phyloP scores from a whole-genome alignment of 2,797 vertebrate genomes.

The Anomalospiza imberbis region DNA sequence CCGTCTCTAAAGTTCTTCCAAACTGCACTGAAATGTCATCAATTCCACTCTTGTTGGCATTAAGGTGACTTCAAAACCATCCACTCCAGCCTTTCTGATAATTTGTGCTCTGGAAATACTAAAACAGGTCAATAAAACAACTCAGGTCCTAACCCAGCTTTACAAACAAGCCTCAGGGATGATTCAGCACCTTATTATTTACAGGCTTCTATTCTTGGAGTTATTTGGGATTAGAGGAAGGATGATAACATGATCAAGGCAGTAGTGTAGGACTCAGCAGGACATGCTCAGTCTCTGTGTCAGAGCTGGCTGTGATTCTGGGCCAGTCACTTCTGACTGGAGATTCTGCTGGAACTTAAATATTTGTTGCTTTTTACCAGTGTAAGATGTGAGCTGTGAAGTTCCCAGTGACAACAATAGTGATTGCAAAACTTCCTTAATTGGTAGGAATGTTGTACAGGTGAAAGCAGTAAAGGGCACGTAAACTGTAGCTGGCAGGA shows the following conservation, averaged over 20 bases:
- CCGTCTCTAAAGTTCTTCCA: not conserved
- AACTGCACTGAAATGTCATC: not conserved
- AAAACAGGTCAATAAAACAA: not conserved
- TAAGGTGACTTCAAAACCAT: not conserved
- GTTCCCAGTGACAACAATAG: not conserved
- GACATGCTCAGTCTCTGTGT: not conserved
- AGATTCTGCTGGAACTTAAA: not conserved
- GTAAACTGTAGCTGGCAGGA: not conserved
- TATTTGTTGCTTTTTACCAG: not conserved
- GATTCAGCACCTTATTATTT: constrained; percentile 46
- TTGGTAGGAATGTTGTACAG: not conserved
- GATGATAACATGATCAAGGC: not conserved
- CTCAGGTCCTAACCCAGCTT: not conserved
- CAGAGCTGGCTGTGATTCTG: not conserved
- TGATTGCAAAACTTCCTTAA: not conserved
- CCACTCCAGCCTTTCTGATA: not conserved
- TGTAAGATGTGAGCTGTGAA: not conserved
- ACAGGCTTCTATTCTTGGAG: constrained; percentile 39
- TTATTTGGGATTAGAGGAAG: not conserved
- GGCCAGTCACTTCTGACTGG: not conserved
- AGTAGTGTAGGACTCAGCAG: not conserved
- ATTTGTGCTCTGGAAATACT: not conserved
- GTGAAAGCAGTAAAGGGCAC: not conserved
- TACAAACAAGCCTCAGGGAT: not conserved
- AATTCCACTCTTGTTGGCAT: not conserved